Evolutionary conservation across 2,888 invertebrate species (phyloP).

Genomic region (Drosophila fungiperda): DNA sequence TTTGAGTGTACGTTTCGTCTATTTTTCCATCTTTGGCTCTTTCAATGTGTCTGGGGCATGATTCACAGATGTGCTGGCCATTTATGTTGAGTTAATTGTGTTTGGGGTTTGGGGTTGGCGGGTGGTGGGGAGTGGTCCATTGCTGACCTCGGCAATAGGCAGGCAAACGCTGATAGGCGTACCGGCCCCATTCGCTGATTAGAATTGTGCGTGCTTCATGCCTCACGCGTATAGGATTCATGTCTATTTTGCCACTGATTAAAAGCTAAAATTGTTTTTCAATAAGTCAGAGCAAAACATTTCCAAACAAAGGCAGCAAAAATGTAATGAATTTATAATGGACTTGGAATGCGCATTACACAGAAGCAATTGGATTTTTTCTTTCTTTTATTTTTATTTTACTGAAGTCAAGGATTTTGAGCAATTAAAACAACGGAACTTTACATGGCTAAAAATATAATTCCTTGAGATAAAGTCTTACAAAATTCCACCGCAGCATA

Average conservation of each 20-base stretch:
- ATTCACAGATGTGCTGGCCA: conserved; percentile 52
- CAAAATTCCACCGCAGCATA: neutral
- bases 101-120: neutral
- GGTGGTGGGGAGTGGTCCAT: conserved; percentile 19
- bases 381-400: neutral
- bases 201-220: conserved; percentile 56
- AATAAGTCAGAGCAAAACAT: conserved; percentile 41
- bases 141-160: conserved; percentile 73
- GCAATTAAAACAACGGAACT: conserved; percentile 22
- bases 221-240: conserved; percentile 14
- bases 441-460: conserved; percentile 24
- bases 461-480: conserved; percentile 3
- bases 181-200: conserved; percentile 48
- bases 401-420: conserved; percentile 35
- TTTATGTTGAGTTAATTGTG: neutral
- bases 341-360: conserved; percentile 9
- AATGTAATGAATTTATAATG: conserved; percentile 43
- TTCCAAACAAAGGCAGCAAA: conserved; percentile 11
- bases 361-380: conserved; percentile 1
- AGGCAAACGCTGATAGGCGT: conserved; percentile 31
- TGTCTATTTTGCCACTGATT: conserved; percentile 49
- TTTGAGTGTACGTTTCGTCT: conserved; percentile 40
- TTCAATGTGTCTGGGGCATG: conserved; percentile 39
- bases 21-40: conserved; percentile 13
- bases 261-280: conserved; percentile 60